Base-by-base conservation (phyloP, 2,113 vertebrate species). In the Nesospiza acunhae region DNA sequence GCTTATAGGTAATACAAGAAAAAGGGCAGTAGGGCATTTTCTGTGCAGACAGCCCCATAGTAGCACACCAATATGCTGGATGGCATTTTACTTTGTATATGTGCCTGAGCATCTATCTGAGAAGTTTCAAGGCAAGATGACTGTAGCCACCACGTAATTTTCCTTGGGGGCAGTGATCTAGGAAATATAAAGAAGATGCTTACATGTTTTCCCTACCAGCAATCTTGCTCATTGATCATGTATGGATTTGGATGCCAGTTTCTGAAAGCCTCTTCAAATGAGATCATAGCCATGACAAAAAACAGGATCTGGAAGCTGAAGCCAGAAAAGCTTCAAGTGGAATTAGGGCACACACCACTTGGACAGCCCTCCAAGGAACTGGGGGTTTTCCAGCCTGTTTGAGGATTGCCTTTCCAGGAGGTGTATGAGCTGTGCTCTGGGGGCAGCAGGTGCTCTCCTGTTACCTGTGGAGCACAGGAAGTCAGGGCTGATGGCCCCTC, bases 1-100 rank as follows among this genome's bases (percentile, higher is more conserved):
- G 66, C 95, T 59, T 94, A 94, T 33, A 92, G 42, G 41, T 41
- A 92, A 70, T 53, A 95, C 16, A 68, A 97, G 94, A 60, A 87
- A 86, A 26, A 6, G 23, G 23, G 31, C 69, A 58, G 70, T 52
- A 78, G 39, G 35, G 31, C 64, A 50, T 86, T 94, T 94, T 39
- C 53, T 58, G 84, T 33, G 58, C 81, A 95, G 90, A 76, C 66
- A 89, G 37, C 21, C 90, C 74, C 59, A 87, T 0, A 93, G 76
- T 20, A 95, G 55, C 35, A 90, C 50, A 81, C 22, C 22, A 53
- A 27, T 17, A 69, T 22, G 26, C 24, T 59, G 18, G 35, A 74
- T 18, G 26, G 16, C 26, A 31, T 76, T 88, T 69, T 78, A 59
- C 19, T 83, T 66, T 63, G 73, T 26, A 79, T 28, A 33, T 35